phyloP scores from a whole-genome alignment of 2,113 vertebrate genomes.

The Tachysurus vachellii region DNA sequence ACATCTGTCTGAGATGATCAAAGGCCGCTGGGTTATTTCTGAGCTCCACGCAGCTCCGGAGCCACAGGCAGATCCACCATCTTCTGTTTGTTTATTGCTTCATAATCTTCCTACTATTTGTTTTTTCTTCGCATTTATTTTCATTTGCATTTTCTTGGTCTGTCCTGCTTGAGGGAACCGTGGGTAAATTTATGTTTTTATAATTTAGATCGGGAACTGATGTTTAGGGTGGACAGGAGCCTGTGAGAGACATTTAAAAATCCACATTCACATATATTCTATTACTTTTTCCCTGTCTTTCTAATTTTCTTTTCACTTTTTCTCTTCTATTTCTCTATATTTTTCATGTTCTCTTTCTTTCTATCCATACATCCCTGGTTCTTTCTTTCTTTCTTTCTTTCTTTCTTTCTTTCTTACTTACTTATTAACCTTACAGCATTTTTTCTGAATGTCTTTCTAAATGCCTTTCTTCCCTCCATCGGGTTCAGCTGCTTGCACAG shows the following conservation, averaged over 20 bases:
- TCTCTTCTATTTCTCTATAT: not conserved
- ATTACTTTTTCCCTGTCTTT: not conserved
- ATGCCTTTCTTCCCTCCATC: not conserved
- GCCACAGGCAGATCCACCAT: constrained; percentile 59
- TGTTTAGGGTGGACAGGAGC: constrained; percentile 2
- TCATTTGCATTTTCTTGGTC: constrained; percentile 63
- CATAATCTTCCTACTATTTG: constrained; percentile 64
- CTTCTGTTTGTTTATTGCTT: constrained; percentile 69
- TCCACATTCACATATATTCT: not conserved
- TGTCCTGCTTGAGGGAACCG: constrained; percentile 73
- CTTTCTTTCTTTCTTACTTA: not conserved
- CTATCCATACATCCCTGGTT: not conserved
- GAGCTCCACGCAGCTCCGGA: constrained; percentile 64
- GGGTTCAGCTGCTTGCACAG: not conserved
- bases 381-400: not conserved
- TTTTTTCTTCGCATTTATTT: constrained; percentile 57
- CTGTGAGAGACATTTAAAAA: not conserved
- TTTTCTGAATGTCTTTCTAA: not conserved
- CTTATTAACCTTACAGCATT: not conserved
- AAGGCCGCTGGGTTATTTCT: constrained; percentile 65
- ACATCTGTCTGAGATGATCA: constrained; percentile 74
- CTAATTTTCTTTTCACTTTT: not conserved
- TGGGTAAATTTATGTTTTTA: constrained; percentile 67
- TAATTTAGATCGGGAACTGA: constrained; percentile 27
- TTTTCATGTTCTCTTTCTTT: not conserved